phyloP scores from a whole-genome alignment of 2,113 vertebrate genomes.

The Desmodus rotundus region DNA sequence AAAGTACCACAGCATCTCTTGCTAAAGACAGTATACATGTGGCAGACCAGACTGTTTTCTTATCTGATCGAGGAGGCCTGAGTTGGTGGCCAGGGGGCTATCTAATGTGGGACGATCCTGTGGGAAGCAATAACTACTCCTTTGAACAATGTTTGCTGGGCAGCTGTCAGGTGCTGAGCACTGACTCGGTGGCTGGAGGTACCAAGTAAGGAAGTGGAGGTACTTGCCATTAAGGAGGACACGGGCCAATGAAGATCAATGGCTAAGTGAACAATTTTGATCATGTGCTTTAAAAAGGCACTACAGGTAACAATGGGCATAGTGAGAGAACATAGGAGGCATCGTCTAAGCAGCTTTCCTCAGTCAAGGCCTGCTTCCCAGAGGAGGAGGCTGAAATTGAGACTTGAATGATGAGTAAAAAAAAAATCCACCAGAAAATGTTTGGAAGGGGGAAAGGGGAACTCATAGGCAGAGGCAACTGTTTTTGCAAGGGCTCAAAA shows the following conservation, averaged over 20 bases:
- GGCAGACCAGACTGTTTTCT: neutral
- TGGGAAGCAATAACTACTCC: neutral
- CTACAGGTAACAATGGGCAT: neutral
- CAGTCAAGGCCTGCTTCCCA: neutral
- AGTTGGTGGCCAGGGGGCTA: neutral
- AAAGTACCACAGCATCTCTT: neutral
- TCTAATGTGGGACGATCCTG: neutral
- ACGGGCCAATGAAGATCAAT: neutral
- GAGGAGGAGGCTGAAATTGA: neutral
- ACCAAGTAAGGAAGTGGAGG: neutral
- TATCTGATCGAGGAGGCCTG: neutral
- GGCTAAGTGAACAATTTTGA: neutral
- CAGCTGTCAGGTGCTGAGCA: neutral
- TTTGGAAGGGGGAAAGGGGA: neutral
- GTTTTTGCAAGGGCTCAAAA: neutral
- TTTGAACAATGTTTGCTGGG: neutral
- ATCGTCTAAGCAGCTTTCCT: neutral
- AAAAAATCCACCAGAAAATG: neutral
- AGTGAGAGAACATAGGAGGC: neutral
- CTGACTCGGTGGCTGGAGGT: neutral
- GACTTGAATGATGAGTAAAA: neutral
- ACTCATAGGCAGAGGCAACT: neutral
- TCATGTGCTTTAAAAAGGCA: neutral
- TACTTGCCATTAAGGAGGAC: neutral
- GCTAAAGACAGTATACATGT: neutral